These are phyloP conservation scores for Leptatherina wallacei DNA, from an alignment of 2,797 vertebrate species.

Conservation along the genomic window DNA sequence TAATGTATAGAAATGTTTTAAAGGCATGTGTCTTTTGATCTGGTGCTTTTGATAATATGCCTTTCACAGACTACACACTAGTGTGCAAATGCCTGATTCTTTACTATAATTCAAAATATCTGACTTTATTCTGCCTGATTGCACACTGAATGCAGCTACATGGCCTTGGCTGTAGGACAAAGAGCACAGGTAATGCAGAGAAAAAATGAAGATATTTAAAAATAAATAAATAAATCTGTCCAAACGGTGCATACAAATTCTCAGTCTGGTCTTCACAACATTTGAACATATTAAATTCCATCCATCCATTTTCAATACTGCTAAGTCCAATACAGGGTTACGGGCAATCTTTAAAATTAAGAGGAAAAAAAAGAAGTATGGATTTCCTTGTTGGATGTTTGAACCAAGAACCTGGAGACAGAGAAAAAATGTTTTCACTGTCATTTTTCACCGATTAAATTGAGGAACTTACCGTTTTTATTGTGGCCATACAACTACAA, in stretches of 20 bases:
- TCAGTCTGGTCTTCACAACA: not conserved
- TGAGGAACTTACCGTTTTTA: not conserved
- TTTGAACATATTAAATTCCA: not conserved
- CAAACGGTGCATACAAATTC: not conserved
- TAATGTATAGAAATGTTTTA: not conserved
- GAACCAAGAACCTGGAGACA: not conserved
- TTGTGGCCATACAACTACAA: not conserved
- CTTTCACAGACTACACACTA: not conserved
- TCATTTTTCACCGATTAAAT: not conserved
- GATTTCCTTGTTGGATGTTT: not conserved
- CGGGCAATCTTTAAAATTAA: too few species aligned
- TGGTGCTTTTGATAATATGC: not conserved
- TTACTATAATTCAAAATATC: conserved; percentile 32
- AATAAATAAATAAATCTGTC: not conserved
- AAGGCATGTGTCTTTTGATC: not conserved
- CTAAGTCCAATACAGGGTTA: too few species aligned
- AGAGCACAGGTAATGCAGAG: not conserved
- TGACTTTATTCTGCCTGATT: conserved; percentile 40
- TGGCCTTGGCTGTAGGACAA: not conserved
- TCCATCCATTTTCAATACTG: too few species aligned
- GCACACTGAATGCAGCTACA: conserved; percentile 27
- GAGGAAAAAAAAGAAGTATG: too few species aligned
- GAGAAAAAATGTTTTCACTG: too few species aligned
- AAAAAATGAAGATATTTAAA: not conserved
- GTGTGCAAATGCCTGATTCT: conserved; percentile 22